phyloP scores from a whole-genome alignment of 92 coral and sea anemone genomes.

The Anthopleura xanthogrammica region DNA sequence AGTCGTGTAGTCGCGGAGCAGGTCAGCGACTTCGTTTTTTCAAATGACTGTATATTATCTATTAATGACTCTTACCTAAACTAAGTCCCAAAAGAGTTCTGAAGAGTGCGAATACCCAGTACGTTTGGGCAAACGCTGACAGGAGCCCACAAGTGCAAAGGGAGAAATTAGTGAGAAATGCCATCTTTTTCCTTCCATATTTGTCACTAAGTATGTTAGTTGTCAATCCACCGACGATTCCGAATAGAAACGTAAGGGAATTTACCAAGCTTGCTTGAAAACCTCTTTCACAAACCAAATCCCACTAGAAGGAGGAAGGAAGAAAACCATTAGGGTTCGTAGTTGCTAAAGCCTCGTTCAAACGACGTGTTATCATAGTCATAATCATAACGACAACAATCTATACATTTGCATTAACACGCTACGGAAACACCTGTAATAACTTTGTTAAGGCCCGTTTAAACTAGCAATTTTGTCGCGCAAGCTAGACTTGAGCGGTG shows the following conservation, averaged over 20 bases:
- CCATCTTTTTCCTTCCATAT: conserved; percentile 48
- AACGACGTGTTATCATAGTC: too few species aligned
- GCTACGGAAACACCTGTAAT: too few species aligned
- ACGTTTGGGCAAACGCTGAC: conserved; percentile 43
- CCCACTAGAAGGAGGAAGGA: conserved; percentile 3
- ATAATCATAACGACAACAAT: too few species aligned
- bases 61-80: conserved; percentile 24
- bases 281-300: conserved; percentile 17
- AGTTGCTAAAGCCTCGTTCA: too few species aligned
- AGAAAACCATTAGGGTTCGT: too few species aligned
- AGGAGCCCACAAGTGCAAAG: conserved; percentile 24
- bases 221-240: not conserved
- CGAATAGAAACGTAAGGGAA: conserved; percentile 4
- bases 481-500: too few species aligned
- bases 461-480: too few species aligned
- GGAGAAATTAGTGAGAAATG: conserved; percentile 28
- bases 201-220: conserved; percentile 39
- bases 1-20: too few species aligned
- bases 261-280: conserved; percentile 1
- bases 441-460: too few species aligned
- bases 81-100: conserved; percentile 46
- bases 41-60: too few species aligned
- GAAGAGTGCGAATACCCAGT: conserved; percentile 50
- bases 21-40: too few species aligned
- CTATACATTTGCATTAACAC: too few species aligned